phyloP scores from a whole-genome alignment of 2,113 vertebrate species.

The Notarius lentiginosus region DNA sequence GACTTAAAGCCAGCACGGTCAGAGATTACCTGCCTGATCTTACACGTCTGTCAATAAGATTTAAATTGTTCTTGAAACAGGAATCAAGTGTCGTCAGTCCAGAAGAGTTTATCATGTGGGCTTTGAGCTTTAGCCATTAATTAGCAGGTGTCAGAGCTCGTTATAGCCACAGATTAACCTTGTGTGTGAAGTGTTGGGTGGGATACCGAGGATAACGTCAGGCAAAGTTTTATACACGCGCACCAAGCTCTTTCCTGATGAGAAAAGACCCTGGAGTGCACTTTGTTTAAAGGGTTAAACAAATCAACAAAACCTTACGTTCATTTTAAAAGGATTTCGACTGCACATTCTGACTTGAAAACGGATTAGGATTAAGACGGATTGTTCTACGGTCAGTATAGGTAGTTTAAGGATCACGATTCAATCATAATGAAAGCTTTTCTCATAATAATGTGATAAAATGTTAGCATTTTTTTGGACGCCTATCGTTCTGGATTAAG shows the following conservation, averaged over 20 bases:
- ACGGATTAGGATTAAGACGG: neutral
- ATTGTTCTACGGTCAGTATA: too few species aligned
- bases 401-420: neutral
- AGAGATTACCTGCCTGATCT: conserved; percentile 30
- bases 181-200: neutral
- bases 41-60: conserved; percentile 26
- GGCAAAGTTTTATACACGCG: neutral
- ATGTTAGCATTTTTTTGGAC: neutral
- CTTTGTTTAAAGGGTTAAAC: neutral
- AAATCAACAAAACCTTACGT: neutral
- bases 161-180: conserved; percentile 11
- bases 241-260: neutral
- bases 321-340: too few species aligned
- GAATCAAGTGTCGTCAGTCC: conserved; percentile 31
- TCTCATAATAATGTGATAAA: neutral
- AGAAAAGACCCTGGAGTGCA: neutral
- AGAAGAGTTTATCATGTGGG: neutral
- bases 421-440: neutral
- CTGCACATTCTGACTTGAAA: too few species aligned
- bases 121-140: conserved; percentile 10
- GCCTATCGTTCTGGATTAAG: neutral
- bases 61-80: conserved; percentile 22
- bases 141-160: conserved; percentile 21
- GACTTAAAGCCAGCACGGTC: neutral
- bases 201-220: neutral